phyloP scores from a whole-genome alignment of 2,113 vertebrate genomes.

The Protomyctophum bolini region DNA sequence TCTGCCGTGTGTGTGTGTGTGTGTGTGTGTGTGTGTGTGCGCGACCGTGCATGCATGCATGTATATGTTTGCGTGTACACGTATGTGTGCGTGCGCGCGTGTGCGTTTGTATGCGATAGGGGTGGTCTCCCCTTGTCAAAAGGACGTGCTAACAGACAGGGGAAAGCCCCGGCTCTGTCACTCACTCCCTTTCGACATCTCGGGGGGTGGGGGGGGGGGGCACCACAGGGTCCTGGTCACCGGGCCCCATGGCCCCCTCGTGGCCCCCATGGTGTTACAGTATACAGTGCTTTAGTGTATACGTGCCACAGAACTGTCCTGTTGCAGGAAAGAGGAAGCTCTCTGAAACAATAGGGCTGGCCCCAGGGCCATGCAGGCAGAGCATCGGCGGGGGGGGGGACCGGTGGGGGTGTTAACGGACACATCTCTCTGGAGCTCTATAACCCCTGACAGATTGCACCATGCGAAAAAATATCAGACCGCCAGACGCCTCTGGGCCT shows the following conservation, averaged over 20 bases:
- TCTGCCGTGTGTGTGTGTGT: no score
- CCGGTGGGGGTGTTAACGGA: constrained; percentile 66
- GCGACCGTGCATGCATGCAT: no score
- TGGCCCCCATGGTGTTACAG: no score
- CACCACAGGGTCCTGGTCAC: constrained; percentile 34
- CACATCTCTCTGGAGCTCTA: constrained; percentile 54
- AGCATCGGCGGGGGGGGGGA: constrained; percentile 4
- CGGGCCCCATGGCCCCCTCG: not conserved
- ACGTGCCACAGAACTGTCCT: constrained; percentile 39
- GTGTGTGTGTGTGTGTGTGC: no score
- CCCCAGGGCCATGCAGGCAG: constrained; percentile 20
- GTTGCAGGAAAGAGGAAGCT: constrained; percentile 79
- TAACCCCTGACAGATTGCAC: constrained; percentile 60
- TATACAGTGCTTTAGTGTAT: no score
- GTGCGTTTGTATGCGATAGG: not conserved
- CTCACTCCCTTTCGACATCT: constrained; percentile 44
- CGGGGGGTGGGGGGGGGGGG: constrained; percentile 23
- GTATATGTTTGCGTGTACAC: no score
- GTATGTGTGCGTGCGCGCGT: no score
- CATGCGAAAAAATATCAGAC: not conserved
- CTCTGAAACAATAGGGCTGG: constrained; percentile 72
- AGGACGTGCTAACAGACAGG: constrained; percentile 22
- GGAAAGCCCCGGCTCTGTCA: constrained; percentile 49
- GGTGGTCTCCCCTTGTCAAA: constrained; percentile 21
- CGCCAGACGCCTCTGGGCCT: constrained; percentile 20